Base-by-base conservation (phyloP, 37 sponge, comb jelly and placozoan genomes). In the Mnemiopsis leidyi region DNA sequence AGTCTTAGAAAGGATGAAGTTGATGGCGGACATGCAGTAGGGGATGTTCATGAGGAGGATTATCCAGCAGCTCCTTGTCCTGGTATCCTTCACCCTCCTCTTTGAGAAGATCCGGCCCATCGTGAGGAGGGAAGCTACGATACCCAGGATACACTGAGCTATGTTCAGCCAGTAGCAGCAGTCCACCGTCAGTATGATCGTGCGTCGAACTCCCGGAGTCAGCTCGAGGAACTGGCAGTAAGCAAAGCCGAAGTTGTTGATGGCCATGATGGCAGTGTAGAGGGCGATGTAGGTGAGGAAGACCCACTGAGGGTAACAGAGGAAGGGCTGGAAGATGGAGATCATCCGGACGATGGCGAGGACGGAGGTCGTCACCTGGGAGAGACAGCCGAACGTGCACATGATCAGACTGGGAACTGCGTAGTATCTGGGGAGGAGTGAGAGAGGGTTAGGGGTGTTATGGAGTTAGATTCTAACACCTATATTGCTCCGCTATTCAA, bases 11-110 rank as follows among this genome's bases (percentile, higher is more conserved):
- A 77, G 36, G 16, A 77, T 77, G 36, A 77, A 77, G 79, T 77
- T 77, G 79, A 77, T 77, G 18, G 32, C 36, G 2, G 79, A 77
- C 79, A 77, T 26, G 35, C 26, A 26, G 79, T 77, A 77, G 79
- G 79, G 79, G 32, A 77, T 77, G 79, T 77, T 77, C 79, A 77
- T 77, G 35, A 77, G 79, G 35, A 77, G 32, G 34, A 77, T 77
- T 2, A 77, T 77, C 79, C 79, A 77, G 36, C 79, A 77, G 32
- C 79, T 77, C 18, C 79, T 77, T 20, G 32, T 77, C 36, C 79
- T 77, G 7, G 79, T 77, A 13, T 77, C 32, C 79, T 77, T 32
- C 1, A 77, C 36, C 36, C 32, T 28, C 36, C 79, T 77, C 79
- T 77, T 77, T 33, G 36, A 13, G 35, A 31, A 77, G 32, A 77